These are phyloP conservation scores for Rousettus madagascariensis DNA, from an alignment of 2,797 vertebrate genomes.

Conservation along the genomic window DNA sequence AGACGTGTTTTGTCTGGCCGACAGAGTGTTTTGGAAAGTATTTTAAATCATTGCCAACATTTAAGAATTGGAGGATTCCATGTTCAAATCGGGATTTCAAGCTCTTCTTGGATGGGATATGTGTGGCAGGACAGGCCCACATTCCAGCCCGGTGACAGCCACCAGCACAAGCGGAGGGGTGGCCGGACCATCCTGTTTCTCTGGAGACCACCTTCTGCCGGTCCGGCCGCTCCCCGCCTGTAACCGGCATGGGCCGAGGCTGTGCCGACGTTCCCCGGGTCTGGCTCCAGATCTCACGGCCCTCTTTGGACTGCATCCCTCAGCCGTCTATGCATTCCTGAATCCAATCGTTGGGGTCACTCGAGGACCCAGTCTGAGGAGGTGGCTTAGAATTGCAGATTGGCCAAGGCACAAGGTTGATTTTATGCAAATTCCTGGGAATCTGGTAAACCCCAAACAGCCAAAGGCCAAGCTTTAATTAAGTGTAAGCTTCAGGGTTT, in stretches of 20 bases:
- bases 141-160: background rate
- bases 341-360: background rate
- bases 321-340: background rate
- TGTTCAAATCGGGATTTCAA: background rate
- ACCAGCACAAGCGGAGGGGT: background rate
- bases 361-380: constrained; percentile 3
- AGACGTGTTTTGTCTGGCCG: background rate
- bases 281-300: background rate
- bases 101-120: background rate
- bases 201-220: background rate
- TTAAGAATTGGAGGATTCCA: background rate
- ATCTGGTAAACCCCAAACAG: background rate
- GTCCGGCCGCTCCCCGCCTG: background rate
- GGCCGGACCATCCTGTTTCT: rapidly evolving
- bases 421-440: background rate
- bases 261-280: background rate
- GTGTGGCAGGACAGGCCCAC: background rate
- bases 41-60: background rate
- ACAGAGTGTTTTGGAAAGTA: background rate
- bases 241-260: rapidly evolving
- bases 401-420: background rate
- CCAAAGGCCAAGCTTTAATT: constrained; percentile 8
- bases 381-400: background rate
- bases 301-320: background rate
- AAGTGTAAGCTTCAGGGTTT: background rate